A percentile compares a stretch with the other conserved stretches of the same genome.
phyloP scores from a whole-genome alignment of 2,797 vertebrate genomes.

The Melanotaenia nigrans region DNA sequence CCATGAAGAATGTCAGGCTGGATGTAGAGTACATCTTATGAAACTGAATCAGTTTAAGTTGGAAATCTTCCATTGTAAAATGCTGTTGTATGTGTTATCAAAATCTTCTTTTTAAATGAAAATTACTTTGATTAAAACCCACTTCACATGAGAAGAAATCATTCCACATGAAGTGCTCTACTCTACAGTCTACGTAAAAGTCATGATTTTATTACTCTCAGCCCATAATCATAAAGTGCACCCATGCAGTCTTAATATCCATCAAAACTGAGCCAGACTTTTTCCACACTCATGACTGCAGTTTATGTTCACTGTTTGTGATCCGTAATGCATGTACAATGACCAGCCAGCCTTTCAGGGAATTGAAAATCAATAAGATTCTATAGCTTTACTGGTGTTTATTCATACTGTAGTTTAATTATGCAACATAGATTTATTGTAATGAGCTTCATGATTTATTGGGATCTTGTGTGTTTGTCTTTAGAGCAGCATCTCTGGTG shows the following conservation, averaged over 20 bases:
- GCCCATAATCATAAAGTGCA: constrained; percentile 25
- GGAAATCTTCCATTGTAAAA: neutral
- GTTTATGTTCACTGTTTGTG: constrained; percentile 12
- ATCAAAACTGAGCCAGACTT: constrained; percentile 14
- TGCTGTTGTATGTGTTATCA: neutral
- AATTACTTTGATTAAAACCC: neutral
- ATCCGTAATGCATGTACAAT: constrained; percentile 21
- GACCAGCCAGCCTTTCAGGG: constrained; percentile 50
- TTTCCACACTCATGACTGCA: constrained; percentile 5
- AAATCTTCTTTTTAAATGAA: neutral
- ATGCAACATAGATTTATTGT: constrained; percentile 22
- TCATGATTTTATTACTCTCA: constrained; percentile 30
- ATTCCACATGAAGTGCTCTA: neutral
- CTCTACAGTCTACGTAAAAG: neutral
- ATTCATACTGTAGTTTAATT: constrained; percentile 9
- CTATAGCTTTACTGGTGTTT: constrained; percentile 30
- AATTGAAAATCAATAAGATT: constrained; percentile 60
- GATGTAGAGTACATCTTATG: neutral
- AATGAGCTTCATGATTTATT: constrained; percentile 7
- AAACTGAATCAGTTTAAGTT: neutral
- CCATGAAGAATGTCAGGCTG: neutral
- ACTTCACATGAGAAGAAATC: neutral
- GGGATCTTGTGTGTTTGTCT: constrained; percentile 11
- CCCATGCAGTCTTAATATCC: constrained; percentile 35
- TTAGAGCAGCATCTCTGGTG: neutral